A percentile compares a stretch with the other conserved stretches of the same genome.
These are phyloP conservation scores for Parauchenoglanis ngamensis DNA, from an alignment of 2,797 vertebrate genomes.

Conservation along the genomic window DNA sequence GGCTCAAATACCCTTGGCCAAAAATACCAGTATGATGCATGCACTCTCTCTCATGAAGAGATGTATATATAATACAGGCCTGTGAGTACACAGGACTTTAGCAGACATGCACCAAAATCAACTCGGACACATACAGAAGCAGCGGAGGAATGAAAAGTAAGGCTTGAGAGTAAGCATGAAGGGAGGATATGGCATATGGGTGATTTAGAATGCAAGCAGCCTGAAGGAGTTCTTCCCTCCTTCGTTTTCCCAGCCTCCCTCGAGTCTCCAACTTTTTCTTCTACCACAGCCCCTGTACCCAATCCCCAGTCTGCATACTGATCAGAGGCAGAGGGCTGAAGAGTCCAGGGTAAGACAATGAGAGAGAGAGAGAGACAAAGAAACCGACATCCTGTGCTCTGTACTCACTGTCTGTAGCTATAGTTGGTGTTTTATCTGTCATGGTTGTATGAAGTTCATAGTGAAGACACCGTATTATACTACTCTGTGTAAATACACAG, in stretches of 20 bases:
- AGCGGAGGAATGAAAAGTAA: constrained; percentile 1
- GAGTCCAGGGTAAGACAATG: constrained; percentile 24
- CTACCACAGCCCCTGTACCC: not conserved
- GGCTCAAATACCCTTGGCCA: constrained; percentile 22
- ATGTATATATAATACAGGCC: constrained; percentile 11
- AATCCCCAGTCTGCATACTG: constrained; percentile 39
- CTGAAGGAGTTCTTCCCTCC: constrained; percentile 45
- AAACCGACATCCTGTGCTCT: not conserved
- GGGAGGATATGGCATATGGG: constrained; percentile 47
- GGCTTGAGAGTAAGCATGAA: constrained; percentile 2
- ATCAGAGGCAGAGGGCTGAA: constrained; percentile 37
- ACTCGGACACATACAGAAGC: not conserved
- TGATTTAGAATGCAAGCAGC: constrained; percentile 57
- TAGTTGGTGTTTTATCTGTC: constrained; percentile 37
- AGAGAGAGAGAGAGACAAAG: not conserved
- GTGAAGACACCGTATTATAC: constrained; percentile 15
- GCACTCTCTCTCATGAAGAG: not conserved
- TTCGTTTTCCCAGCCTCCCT: not conserved
- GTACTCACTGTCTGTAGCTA: not conserved
- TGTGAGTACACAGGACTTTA: constrained; percentile 9
- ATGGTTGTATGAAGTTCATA: constrained; percentile 43
- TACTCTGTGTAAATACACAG: constrained; percentile 4
- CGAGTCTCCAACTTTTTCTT: not conserved
- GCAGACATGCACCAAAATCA: constrained; percentile 21
- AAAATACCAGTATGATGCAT: constrained; percentile 26